Percentiles rank a stretch among this genome's conserved stretches.
phyloP scores from a whole-genome alignment of 37 sponge, comb jelly and placozoan species.

The Oopsacas minuta region DNA sequence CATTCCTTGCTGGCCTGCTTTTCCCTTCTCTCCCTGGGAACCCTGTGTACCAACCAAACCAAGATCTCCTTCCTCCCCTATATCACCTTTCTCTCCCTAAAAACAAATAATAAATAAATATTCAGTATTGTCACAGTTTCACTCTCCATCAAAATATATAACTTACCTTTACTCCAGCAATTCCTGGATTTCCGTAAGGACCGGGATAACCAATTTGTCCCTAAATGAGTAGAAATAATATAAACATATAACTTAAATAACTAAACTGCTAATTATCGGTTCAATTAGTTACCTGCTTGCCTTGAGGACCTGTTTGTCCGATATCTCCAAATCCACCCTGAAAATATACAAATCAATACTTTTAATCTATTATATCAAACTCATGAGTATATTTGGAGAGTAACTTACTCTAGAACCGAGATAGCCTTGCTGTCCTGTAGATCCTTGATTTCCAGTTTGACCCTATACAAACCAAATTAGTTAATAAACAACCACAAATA shows the following conservation, averaged over 20 bases:
- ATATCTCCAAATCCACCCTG: conserved; percentile 10
- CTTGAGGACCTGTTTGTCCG: conserved; percentile 4
- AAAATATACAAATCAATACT: background rate
- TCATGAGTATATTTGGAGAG: background rate
- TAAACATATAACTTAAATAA: background rate
- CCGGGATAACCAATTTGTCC: conserved; percentile 11
- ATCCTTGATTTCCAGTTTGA: background rate
- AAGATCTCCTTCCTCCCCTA: background rate
- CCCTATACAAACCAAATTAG: background rate
- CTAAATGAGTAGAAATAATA: no score
- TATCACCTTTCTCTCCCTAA: conserved; percentile 21
- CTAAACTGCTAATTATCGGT: background rate
- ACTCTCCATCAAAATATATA: background rate
- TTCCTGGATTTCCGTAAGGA: background rate
- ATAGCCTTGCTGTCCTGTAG: background rate
- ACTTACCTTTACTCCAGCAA: background rate
- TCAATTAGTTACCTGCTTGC: background rate
- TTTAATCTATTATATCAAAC: no score
- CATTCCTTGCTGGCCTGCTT: background rate
- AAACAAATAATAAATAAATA: background rate
- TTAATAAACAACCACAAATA: background rate
- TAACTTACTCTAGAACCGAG: background rate
- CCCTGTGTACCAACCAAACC: conserved; percentile 8
- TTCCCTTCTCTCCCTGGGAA: conserved; percentile 25
- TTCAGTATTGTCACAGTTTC: background rate